Evolutionary conservation across 2,797 vertebrate species (phyloP).

Genomic region (Sebastolobus altivelis): DNA sequence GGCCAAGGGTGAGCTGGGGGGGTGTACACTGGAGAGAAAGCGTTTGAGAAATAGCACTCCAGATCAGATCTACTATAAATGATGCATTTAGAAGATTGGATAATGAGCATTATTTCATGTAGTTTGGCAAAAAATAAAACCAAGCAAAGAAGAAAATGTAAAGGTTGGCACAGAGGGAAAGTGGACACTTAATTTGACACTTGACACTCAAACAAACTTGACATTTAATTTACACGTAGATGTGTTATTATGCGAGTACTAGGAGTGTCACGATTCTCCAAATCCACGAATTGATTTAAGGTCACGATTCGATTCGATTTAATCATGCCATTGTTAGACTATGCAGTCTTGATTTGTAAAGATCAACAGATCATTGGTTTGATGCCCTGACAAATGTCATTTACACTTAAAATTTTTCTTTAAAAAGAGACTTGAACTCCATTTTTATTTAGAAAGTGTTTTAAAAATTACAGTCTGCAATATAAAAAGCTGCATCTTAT

Average conservation of each 20-base stretch:
- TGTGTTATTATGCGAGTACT: background rate
- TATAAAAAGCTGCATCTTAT: too few species aligned
- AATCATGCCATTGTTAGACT: too few species aligned
- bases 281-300: too few species aligned
- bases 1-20: slow-evolving; percentile 30
- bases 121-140: slow-evolving; percentile 1
- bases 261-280: too few species aligned
- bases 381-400: too few species aligned
- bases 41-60: background rate
- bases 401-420: too few species aligned
- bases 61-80: slow-evolving; percentile 7
- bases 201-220: slow-evolving; percentile 1
- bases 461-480: too few species aligned
- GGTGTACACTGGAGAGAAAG: background rate
- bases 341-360: too few species aligned
- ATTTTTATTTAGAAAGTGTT: too few species aligned
- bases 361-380: too few species aligned
- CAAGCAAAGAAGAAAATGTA: background rate
- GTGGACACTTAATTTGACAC: background rate
- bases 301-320: too few species aligned
- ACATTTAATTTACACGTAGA: background rate
- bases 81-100: background rate
- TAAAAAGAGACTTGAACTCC: too few species aligned
- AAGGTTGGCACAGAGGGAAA: background rate
- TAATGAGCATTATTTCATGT: slow-evolving; percentile 21